phyloP scores from a whole-genome alignment of 2,888 invertebrate genomes.

The Drosophila putrida region DNA sequence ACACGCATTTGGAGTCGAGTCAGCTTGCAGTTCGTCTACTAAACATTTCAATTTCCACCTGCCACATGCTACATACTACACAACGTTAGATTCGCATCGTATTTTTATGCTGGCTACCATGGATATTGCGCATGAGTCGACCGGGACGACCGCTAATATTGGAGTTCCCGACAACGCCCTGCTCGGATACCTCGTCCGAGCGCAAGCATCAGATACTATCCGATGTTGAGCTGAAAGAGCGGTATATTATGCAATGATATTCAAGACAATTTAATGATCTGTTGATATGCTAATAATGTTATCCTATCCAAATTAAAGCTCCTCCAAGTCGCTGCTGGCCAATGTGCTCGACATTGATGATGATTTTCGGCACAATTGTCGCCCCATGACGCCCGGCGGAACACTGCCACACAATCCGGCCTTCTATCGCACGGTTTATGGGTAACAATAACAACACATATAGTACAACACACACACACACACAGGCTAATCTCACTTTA shows the following conservation, averaged over 20 bases:
- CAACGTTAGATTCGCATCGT: slow-evolving; percentile 91
- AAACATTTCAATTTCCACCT: slow-evolving; percentile 75
- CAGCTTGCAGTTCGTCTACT: slow-evolving; percentile 62
- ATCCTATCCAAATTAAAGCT: slow-evolving; percentile 85
- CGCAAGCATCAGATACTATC: slow-evolving; percentile 91
- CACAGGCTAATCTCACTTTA: slow-evolving; percentile 39
- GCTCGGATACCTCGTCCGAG: slow-evolving; percentile 87
- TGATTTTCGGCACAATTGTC: slow-evolving; percentile 94
- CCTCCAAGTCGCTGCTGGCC: slow-evolving; percentile 97
- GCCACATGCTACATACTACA: slow-evolving; percentile 48
- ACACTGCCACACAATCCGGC: slow-evolving; percentile 87
- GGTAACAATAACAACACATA: slow-evolving; percentile 85
- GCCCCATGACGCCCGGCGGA: slow-evolving; percentile 88
- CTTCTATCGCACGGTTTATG: slow-evolving; percentile 91
- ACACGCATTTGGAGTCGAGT: slow-evolving; percentile 70
- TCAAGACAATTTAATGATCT: slow-evolving; percentile 30
- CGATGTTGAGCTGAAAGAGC: slow-evolving; percentile 94
- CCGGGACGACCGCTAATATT: slow-evolving; percentile 87
- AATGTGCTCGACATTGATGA: slow-evolving; percentile 99
- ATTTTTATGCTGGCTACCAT: slow-evolving; percentile 98
- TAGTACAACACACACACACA: slow-evolving; percentile 10
- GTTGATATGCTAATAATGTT: slow-evolving; percentile 37
- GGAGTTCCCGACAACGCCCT: slow-evolving; percentile 86
- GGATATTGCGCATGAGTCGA: slow-evolving; percentile 96
- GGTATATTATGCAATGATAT: slow-evolving; percentile 76